phyloP scores from a whole-genome alignment of 2,113 vertebrate species.

The Vulpes ferrilata region DNA sequence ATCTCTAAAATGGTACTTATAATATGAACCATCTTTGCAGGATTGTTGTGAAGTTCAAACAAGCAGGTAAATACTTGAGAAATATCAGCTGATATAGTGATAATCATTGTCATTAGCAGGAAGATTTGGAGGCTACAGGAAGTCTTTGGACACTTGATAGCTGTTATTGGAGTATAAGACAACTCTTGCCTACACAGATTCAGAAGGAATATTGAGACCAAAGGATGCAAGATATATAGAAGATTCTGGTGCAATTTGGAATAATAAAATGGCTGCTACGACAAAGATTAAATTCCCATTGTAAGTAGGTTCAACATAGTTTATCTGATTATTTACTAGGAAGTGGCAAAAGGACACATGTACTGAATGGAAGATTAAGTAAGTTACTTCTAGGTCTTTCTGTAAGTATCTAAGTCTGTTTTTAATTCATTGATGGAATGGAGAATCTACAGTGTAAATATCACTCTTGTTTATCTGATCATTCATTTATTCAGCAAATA shows the following conservation, averaged over 20 bases:
- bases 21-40: accelerated
- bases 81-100: too few species aligned
- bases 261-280: background rate
- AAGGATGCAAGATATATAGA: accelerated
- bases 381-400: too few species aligned
- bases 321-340: background rate
- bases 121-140: background rate
- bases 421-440: accelerated
- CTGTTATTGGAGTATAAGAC: accelerated
- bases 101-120: background rate
- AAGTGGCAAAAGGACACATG: background rate
- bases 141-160: too few species aligned
- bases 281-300: background rate
- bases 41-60: background rate
- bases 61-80: background rate
- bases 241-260: background rate
- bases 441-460: background rate
- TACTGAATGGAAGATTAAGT: too few species aligned
- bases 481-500: background rate
- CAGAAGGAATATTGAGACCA: background rate
- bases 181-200: background rate
- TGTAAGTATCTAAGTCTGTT: background rate
- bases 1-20: background rate
- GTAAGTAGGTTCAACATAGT: background rate
- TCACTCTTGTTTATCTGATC: too few species aligned